Evolutionary conservation across 2,797 vertebrate genomes (phyloP).

Genomic region (Characodon lateralis): DNA sequence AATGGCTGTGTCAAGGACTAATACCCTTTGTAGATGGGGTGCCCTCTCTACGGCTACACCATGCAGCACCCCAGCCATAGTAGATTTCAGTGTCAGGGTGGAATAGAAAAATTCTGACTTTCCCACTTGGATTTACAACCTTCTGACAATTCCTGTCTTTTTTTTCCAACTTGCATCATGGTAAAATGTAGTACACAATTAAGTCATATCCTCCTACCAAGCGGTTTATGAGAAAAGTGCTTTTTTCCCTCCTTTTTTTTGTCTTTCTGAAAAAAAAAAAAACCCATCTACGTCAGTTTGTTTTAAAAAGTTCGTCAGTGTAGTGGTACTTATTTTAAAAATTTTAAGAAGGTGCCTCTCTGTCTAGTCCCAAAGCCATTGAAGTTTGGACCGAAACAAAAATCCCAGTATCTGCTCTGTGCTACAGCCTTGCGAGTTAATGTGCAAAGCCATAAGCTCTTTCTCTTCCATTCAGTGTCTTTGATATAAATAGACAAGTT

Average conservation of each 20-base stretch:
- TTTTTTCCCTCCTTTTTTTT: background rate
- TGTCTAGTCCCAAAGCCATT: background rate
- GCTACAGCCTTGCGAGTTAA: conserved; percentile 61
- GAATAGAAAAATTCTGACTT: background rate
- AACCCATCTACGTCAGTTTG: no score
- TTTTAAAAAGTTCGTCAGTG: background rate
- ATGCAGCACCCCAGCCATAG: background rate
- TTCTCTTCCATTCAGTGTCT: conserved; percentile 54
- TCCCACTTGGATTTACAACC: background rate
- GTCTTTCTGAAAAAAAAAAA: background rate
- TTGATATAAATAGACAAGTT: conserved; percentile 75
- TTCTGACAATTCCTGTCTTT: background rate
- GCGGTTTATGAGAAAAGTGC: background rate
- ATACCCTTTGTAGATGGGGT: background rate
- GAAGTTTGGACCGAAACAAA: conserved; percentile 47
- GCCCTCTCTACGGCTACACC: background rate
- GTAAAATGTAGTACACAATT: background rate
- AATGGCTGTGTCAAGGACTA: background rate
- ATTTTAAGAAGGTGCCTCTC: background rate
- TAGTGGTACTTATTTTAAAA: background rate
- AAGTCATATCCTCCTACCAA: background rate
- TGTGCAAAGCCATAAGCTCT: conserved; percentile 69
- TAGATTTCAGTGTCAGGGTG: background rate
- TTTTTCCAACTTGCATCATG: no score
- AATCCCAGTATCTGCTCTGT: conserved; percentile 34